Conservation (phyloP, 2,797 vertebrate genomes). For the Anguilla marmorata region DNA sequence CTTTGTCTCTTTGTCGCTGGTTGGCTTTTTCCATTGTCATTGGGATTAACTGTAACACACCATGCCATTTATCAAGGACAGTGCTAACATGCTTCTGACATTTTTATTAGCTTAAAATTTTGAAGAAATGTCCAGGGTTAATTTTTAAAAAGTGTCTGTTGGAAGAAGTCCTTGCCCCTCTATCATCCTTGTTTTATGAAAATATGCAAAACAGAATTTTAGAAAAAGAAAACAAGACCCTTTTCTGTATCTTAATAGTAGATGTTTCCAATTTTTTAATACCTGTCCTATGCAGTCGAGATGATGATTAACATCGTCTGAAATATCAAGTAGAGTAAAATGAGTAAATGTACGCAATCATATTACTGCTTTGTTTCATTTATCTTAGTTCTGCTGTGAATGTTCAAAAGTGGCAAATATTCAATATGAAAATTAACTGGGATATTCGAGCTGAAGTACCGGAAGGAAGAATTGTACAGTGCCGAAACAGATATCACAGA, state of each 20-base stretch:
- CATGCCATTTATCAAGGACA: neutral
- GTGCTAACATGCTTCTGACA: neutral
- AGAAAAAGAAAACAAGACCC: conserved; percentile 5
- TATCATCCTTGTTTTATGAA: neutral
- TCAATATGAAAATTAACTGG: conserved; percentile 21
- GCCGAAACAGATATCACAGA: neutral
- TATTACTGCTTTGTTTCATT: neutral
- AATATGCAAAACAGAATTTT: neutral
- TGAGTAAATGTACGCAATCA: too few species aligned
- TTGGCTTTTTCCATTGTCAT: neutral
- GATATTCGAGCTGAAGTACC: conserved; percentile 68
- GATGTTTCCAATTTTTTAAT: neutral
- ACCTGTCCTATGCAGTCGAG: neutral
- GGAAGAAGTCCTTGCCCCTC: neutral
- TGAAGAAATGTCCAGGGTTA: neutral
- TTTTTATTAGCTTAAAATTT: neutral
- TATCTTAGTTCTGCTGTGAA: neutral
- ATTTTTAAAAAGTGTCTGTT: neutral
- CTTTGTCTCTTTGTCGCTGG: neutral
- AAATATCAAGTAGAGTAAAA: neutral
- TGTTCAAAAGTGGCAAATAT: neutral
- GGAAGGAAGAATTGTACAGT: conserved; percentile 59
- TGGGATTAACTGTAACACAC: neutral
- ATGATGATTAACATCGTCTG: neutral
- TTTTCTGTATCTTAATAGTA: neutral